Evolutionary conservation across 2,113 vertebrate species (phyloP).

Genomic region (Thermophis baileyi): DNA sequence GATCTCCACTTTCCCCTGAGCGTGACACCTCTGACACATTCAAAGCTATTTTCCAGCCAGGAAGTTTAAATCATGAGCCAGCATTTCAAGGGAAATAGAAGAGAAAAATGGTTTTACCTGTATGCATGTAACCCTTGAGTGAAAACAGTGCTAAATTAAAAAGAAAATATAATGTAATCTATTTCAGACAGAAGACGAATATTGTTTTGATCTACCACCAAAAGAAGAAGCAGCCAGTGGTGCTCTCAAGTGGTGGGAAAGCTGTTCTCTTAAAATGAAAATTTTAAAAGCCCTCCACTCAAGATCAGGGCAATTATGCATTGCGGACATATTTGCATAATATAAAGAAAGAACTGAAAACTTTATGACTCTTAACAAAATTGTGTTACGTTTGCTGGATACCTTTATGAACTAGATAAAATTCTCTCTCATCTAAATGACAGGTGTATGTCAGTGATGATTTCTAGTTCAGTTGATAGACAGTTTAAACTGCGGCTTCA

Average conservation of each 20-base stretch:
- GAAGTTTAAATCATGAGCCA: conserved; percentile 16
- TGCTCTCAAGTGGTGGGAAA: not conserved
- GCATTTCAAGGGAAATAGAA: conserved; percentile 27
- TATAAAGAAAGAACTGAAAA: not conserved
- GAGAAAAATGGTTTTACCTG: not conserved
- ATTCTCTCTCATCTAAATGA: not conserved
- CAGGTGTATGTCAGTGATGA: not conserved
- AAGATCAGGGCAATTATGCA: not conserved
- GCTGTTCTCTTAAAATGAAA: not conserved
- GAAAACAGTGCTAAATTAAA: not conserved
- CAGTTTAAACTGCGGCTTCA: not conserved
- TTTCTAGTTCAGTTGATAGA: not conserved
- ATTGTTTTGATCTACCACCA: not conserved
- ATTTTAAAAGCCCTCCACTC: not conserved
- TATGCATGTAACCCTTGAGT: not conserved
- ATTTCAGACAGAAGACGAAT: not conserved
- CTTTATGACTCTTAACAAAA: not conserved
- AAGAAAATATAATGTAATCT: not conserved
- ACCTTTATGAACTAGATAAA: not conserved
- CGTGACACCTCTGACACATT: conserved; percentile 50
- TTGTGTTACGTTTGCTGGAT: not conserved
- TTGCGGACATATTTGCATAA: not conserved
- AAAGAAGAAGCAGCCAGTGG: not conserved
- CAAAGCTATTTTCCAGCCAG: conserved; percentile 43
- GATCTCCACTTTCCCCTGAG: conserved; percentile 54